These are phyloP conservation scores for Cyprinodon variegatus DNA, from an alignment of 2,113 vertebrate genomes.

Conservation along the genomic window DNA sequence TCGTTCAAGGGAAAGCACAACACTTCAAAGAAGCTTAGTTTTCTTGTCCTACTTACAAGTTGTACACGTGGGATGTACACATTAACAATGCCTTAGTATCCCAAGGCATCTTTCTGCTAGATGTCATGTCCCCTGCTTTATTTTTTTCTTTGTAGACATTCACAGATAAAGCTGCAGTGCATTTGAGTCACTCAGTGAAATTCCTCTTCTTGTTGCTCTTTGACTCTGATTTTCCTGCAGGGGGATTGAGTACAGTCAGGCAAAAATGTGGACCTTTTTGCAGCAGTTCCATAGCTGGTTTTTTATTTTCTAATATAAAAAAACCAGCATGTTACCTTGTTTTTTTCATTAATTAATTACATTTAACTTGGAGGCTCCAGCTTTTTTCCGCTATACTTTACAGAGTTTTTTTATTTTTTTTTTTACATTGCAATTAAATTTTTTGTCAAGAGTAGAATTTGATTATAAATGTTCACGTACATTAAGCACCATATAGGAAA, in stretches of 20 bases:
- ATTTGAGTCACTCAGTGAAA: slow-evolving; percentile 42
- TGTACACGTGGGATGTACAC: slow-evolving; percentile 15
- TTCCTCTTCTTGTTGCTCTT: slow-evolving; percentile 29
- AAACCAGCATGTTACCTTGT: no score
- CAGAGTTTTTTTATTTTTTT: neutral
- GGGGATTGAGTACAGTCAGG: slow-evolving; percentile 25
- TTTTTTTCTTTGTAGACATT: slow-evolving; percentile 14
- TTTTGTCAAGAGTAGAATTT: neutral
- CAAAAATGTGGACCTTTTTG: slow-evolving; percentile 29
- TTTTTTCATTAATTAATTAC: no score
- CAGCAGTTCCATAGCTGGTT: slow-evolving; percentile 6
- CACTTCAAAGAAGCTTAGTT: slow-evolving; percentile 21
- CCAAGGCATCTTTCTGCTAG: slow-evolving; percentile 17
- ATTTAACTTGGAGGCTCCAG: no score
- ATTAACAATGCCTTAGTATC: slow-evolving; percentile 33
- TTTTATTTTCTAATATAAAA: no score
- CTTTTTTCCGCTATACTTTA: no score
- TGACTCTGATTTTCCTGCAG: slow-evolving; percentile 23
- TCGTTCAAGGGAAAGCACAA: slow-evolving; percentile 19
- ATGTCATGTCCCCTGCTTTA: slow-evolving; percentile 23
- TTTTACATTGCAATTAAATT: neutral
- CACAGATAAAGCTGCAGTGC: slow-evolving; percentile 11
- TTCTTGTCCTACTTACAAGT: slow-evolving; percentile 16
- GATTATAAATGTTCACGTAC: neutral
- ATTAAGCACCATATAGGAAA: no score